These are phyloP conservation scores for Salvelinus sp. DNA, from an alignment of 2,113 vertebrate species.

Conservation along the genomic window DNA sequence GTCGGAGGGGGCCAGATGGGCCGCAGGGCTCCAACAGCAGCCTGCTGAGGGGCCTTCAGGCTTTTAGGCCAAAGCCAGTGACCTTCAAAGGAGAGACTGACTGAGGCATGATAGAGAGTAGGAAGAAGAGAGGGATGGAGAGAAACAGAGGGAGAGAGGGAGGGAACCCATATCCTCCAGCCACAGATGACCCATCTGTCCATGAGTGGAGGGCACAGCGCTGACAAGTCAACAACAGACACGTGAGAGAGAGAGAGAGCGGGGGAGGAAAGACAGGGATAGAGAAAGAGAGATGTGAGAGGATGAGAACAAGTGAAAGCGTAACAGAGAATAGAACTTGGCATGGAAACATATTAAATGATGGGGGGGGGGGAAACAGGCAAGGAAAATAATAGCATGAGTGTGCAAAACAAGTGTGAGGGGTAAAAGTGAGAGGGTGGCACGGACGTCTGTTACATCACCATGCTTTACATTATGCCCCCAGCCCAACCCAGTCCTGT, in stretches of 20 bases:
- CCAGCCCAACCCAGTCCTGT: too few relatives aligned
- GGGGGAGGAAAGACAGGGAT: constrained; percentile 34
- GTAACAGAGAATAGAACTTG: neutral
- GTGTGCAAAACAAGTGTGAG: neutral
- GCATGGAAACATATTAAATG: neutral
- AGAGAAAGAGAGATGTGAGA: constrained; percentile 27
- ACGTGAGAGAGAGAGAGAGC: constrained; percentile 39
- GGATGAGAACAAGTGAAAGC: constrained; percentile 15
- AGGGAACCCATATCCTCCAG: constrained; percentile 43
- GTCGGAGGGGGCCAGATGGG: constrained; percentile 14
- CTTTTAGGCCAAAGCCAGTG: too few relatives aligned
- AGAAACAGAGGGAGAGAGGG: constrained; percentile 27
- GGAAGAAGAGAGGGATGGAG: constrained; percentile 17
- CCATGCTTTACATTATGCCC: constrained; percentile 24
- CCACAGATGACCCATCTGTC: constrained; percentile 52
- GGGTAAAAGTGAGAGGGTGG: constrained; percentile 24
- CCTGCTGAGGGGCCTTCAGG: too few relatives aligned
- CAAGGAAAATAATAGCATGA: constrained; percentile 22
- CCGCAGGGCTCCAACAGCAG: too few relatives aligned
- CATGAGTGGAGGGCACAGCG: neutral
- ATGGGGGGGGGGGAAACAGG: neutral
- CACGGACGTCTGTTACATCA: constrained; percentile 50
- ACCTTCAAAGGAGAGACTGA: constrained; percentile 8
- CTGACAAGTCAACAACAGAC: constrained; percentile 44
- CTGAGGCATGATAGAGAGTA: neutral